Conservation (phyloP, 92 coral and sea anemone species). For the Parazoanthus atlanticus region DNA sequence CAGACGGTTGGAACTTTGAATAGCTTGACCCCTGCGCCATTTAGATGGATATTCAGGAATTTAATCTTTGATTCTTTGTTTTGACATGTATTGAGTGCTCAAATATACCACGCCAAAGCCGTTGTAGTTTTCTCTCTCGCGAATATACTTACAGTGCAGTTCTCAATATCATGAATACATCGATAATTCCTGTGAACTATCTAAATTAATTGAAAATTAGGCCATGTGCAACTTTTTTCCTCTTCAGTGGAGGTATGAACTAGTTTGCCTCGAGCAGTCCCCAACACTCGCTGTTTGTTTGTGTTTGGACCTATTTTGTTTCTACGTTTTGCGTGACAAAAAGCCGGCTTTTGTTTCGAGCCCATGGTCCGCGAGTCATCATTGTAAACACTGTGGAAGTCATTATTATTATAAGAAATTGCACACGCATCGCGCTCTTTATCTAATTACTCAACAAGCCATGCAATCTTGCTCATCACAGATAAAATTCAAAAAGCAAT, state of each 20-base stretch:
- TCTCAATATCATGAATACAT: too few species aligned
- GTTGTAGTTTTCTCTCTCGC: too few species aligned
- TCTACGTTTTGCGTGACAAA: not conserved
- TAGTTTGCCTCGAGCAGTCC: too few species aligned
- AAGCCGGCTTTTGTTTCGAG: too few species aligned
- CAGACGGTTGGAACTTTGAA: not conserved
- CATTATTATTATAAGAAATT: too few species aligned
- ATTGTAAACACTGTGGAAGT: too few species aligned
- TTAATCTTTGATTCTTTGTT: not conserved
- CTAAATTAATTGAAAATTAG: not conserved
- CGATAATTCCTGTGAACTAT: not conserved
- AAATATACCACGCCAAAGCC: too few species aligned
- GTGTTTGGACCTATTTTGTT: not conserved
- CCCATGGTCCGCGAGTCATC: too few species aligned
- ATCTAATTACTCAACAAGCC: too few species aligned
- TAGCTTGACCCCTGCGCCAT: not conserved
- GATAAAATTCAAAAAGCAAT: too few species aligned
- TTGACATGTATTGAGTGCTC: not conserved
- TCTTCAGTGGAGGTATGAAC: not conserved
- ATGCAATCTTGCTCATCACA: too few species aligned
- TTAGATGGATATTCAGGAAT: not conserved
- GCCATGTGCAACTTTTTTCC: not conserved
- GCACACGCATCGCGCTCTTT: too few species aligned
- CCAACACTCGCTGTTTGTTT: not conserved
- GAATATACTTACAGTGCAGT: not conserved